These are phyloP conservation scores for Orthosia gothica DNA, from an alignment of 2,888 invertebrate genomes.

Conservation along the genomic window DNA sequence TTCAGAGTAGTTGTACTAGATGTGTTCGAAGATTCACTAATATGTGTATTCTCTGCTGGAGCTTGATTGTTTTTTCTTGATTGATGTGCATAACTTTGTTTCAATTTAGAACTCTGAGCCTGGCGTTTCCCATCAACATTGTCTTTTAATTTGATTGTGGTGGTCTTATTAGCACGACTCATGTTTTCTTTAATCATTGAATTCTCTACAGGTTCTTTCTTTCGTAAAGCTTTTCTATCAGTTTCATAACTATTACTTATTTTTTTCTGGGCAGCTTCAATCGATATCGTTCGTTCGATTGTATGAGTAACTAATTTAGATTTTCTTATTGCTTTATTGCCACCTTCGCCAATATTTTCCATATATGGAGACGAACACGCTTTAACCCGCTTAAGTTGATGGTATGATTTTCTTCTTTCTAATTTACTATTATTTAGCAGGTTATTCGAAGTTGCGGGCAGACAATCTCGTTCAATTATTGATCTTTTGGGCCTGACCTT, in stretches of 20 bases:
- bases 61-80: constrained; percentile 14
- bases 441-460: constrained; percentile 7
- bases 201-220: background rate
- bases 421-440: constrained; percentile 39
- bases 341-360: constrained; percentile 58
- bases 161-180: background rate
- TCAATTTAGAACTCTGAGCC: constrained; percentile 3
- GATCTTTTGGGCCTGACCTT: constrained; percentile 52
- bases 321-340: constrained; percentile 17
- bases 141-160: constrained; percentile 3
- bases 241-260: constrained; percentile 7
- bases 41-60: constrained; percentile 8
- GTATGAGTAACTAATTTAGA: constrained; percentile 2
- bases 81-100: constrained; percentile 10
- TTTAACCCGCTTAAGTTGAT: constrained; percentile 70
- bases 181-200: background rate
- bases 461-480: constrained; percentile 7
- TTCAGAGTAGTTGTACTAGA: constrained; percentile 18
- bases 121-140: background rate
- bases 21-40: constrained; percentile 9
- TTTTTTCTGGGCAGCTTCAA: constrained; percentile 22
- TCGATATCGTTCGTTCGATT: constrained; percentile 4
- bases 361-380: constrained; percentile 59
- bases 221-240: background rate
- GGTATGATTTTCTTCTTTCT: constrained; percentile 53